A percentile compares a stretch with the other conserved stretches of the same genome.
Evolutionary conservation across 2,113 vertebrate genomes (phyloP).

Genomic region (Anser cygnoides): DNA sequence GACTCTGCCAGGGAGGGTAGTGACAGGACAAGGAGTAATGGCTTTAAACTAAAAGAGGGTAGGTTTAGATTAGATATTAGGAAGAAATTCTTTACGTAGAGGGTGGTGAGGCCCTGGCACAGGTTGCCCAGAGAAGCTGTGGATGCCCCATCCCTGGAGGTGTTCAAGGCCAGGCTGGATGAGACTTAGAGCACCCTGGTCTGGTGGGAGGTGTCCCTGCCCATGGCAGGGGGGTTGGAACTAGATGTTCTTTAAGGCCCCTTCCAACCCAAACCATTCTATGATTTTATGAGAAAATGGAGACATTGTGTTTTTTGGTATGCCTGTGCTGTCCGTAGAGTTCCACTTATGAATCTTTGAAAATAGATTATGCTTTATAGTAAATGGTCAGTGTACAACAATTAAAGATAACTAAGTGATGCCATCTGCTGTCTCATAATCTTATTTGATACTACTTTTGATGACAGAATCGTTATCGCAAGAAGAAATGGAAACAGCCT

Average conservation of each 20-base stretch:
- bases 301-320: background rate
- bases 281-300: background rate
- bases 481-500: background rate
- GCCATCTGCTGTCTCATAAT: constrained; percentile 66
- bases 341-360: background rate
- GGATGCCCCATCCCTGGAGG: background rate
- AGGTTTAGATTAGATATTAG: background rate
- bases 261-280: background rate
- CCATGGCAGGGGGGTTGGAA: background rate
- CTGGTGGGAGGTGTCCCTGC: background rate
- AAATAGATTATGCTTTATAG: background rate
- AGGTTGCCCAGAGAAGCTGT: background rate
- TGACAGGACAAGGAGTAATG: background rate
- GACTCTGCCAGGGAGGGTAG: background rate
- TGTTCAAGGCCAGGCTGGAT: background rate
- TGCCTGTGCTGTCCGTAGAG: background rate
- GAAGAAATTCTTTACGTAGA: background rate
- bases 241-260: background rate
- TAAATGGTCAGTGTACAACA: background rate
- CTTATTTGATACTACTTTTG: constrained; percentile 7
- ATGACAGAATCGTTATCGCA: background rate
- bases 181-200: background rate
- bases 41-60: background rate
- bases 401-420: constrained; percentile 60
- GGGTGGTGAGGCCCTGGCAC: background rate